A percentile compares a stretch with the other conserved stretches of the same genome.
Conservation (phyloP, 2,888 invertebrate genomes). For the Colostygia pectinataria region DNA sequence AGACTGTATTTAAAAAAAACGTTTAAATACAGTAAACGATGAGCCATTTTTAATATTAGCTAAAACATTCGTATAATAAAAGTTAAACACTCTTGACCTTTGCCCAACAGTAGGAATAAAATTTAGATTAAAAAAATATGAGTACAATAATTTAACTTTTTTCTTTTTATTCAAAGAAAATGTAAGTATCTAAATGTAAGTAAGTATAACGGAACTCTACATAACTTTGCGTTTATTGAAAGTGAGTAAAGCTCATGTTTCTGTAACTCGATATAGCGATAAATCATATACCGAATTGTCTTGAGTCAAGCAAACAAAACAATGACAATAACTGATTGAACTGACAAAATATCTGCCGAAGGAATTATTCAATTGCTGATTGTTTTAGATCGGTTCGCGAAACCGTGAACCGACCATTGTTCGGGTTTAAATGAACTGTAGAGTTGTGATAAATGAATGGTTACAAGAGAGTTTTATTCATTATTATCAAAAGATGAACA, state of each 20-base stretch:
- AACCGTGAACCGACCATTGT: conserved; percentile 72
- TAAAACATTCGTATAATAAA: no score
- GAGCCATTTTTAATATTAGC: no score
- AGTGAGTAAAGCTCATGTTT: conserved; percentile 11
- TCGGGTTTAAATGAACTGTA: conserved; percentile 62
- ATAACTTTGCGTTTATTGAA: neutral
- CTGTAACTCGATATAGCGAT: conserved; percentile 17
- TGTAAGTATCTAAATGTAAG: no score
- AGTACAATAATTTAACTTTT: no score
- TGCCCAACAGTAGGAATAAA: no score
- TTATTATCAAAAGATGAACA: conserved; percentile 52
- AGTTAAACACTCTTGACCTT: no score
- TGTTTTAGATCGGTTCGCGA: conserved; percentile 66
- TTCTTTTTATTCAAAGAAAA: no score
- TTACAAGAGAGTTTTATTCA: conserved; percentile 59
- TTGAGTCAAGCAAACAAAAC: conserved; percentile 26
- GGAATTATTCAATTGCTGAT: conserved; percentile 50
- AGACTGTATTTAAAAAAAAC: no score
- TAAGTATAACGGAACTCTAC: no score
- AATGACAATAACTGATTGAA: conserved; percentile 33
- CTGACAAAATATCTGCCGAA: conserved; percentile 38
- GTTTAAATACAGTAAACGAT: no score
- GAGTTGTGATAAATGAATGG: conserved; percentile 65
- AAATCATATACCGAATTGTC: conserved; percentile 20
- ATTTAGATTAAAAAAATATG: no score